Percentiles rank a stretch among this genome's conserved stretches.
Conservation (phyloP, 2,888 invertebrate species). For the Calliphora vomitoria region DNA sequence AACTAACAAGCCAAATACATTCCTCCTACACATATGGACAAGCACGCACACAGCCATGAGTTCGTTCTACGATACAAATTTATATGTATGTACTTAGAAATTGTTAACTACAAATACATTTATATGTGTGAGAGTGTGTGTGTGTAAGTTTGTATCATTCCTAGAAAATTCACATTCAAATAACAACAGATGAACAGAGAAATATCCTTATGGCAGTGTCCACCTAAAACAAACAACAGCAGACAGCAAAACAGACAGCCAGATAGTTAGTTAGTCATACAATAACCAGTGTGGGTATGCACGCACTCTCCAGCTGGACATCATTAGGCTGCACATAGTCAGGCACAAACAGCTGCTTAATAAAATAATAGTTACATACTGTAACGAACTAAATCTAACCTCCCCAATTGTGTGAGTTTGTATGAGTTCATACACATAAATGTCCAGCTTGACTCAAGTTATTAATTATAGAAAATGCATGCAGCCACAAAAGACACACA, state of each 20-base stretch:
- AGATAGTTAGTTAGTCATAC: background rate
- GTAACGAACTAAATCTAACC: background rate
- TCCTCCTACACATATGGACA: background rate
- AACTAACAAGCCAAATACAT: slow-evolving; percentile 37
- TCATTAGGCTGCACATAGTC: slow-evolving; percentile 34
- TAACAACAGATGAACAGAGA: slow-evolving; percentile 42
- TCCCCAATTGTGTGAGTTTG: slow-evolving; percentile 26
- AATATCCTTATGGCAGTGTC: slow-evolving; percentile 45
- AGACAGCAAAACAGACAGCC: slow-evolving; percentile 26
- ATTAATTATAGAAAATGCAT: slow-evolving; percentile 61
- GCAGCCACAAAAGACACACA: slow-evolving; percentile 4
- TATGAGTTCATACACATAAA: slow-evolving; percentile 35
- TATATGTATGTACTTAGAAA: background rate
- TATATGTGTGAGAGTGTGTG: background rate
- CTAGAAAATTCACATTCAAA: slow-evolving; percentile 28
- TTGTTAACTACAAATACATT: background rate
- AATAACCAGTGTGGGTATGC: background rate
- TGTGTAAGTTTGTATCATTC: background rate
- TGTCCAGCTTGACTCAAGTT: slow-evolving; percentile 48
- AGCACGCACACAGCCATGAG: background rate
- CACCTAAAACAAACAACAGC: slow-evolving; percentile 22
- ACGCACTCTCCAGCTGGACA: slow-evolving; percentile 59
- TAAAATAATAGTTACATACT: slow-evolving; percentile 35
- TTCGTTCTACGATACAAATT: background rate
- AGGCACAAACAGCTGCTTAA: slow-evolving; percentile 37